Evolutionary conservation across 2,797 vertebrate species (phyloP).

Genomic region (Phrynocephalus forsythii): DNA sequence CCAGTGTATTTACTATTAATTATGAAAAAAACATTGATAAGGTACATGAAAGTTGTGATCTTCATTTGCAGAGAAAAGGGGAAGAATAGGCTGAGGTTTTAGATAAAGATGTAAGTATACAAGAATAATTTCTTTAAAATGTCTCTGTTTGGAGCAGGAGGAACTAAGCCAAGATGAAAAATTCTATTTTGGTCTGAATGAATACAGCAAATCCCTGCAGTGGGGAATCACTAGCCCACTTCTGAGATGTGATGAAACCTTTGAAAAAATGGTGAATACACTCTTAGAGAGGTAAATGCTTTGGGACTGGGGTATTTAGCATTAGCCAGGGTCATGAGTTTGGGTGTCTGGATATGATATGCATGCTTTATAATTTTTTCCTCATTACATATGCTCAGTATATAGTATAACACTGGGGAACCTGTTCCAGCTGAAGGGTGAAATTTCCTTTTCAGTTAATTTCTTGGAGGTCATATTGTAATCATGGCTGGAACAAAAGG

Average conservation of each 20-base stretch:
- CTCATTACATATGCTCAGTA: neutral
- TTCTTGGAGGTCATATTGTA: neutral
- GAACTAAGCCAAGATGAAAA: conserved; percentile 82
- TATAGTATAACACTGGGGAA: neutral
- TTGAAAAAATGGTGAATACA: conserved; percentile 96
- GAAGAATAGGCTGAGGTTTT: neutral
- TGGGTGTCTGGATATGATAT: neutral
- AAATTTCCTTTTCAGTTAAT: neutral
- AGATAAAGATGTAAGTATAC: neutral
- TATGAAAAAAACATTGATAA: neutral
- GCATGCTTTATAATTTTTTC: neutral
- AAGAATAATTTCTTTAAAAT: conserved; percentile 43
- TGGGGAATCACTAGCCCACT: conserved; percentile 98
- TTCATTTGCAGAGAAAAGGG: neutral
- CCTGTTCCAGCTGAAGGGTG: too few relatives aligned
- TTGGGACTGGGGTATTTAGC: neutral
- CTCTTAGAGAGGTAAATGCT: conserved; percentile 91
- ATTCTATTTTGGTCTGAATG: conserved; percentile 93
- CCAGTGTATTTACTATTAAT: neutral
- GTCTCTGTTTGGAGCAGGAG: conserved; percentile 80
- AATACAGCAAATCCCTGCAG: conserved; percentile 94
- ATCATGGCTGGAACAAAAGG: neutral
- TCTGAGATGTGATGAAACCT: conserved; percentile 94
- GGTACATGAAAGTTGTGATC: neutral
- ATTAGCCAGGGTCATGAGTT: neutral